Evolutionary conservation across 1,140 invertebrate species (phyloP), one percentile per base, ranked within the genome.

Genomic region (Venustaconcha ellipsiformis): DNA sequence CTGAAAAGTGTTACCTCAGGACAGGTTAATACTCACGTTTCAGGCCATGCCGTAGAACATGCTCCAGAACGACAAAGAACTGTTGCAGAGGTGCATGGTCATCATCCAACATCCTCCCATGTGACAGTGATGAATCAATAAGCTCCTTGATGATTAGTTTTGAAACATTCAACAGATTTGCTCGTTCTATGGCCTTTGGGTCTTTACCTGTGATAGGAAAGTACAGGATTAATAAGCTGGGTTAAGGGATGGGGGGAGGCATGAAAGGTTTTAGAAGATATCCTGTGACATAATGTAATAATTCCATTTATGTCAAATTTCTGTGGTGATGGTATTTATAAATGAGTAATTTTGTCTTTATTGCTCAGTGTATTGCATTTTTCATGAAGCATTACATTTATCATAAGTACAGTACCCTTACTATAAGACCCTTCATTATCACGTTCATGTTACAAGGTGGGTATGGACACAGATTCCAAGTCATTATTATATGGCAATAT

Each of bases 91-190:
- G 96, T 13, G 86, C 86, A 89, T 98, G 95, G 91, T 98, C 96
- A 58, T 96, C 96, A 90, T 99, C 97, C 70, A 99, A 92, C 94
- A 97, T 89, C 0, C 89, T 85, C 1, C 89, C 88, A 73, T 90
- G 88, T 58, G 86, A 95, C 59, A 99, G 90, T 0, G 96, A 98
- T 78, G 97, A 97, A 91, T 99, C 97, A 82, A 99, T 96, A 77
- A 99, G 91, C 89, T 99, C 97, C 92, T 99, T 99, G 26, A 99
- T 96, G 57, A 99, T 97, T 84, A 99, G 91, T 91, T 99, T 99
- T 75, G 96, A 97, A 82, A 99, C 97, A 89, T 98, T 98, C 68
- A 99, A 94, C 84, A 99, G 92, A 91, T 99, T 99, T 83, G 95
- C 96, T 80, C 97, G 92, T 89, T 99, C 97, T 85, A 99, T 97